These are phyloP conservation scores for Strix aluco DNA, from an alignment of 2,113 vertebrate species.

Conservation along the genomic window DNA sequence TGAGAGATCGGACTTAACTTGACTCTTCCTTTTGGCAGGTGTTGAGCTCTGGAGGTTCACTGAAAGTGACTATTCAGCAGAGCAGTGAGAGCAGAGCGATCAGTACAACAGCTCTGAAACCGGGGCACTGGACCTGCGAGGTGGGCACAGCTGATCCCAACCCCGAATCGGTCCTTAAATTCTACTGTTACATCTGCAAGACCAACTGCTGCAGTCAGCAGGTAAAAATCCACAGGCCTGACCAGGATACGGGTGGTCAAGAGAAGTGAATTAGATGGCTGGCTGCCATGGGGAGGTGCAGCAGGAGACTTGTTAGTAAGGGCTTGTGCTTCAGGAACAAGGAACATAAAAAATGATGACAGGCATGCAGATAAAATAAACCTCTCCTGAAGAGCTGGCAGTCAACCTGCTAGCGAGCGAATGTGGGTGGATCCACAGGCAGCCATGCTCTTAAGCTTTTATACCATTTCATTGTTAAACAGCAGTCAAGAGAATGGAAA, in stretches of 20 bases:
- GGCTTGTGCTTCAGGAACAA: background rate
- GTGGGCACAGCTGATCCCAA: background rate
- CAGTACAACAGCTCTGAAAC: constrained; percentile 75
- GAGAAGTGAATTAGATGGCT: background rate
- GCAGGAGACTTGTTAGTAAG: background rate
- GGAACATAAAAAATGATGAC: background rate
- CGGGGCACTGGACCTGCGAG: constrained; percentile 50
- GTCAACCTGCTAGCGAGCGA: background rate
- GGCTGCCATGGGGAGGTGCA: background rate
- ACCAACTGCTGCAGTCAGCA: constrained; percentile 90
- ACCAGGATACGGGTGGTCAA: background rate
- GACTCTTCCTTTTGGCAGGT: constrained; percentile 63
- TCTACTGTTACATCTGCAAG: constrained; percentile 96
- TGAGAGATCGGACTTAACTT: background rate
- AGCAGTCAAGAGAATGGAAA: constrained; percentile 28
- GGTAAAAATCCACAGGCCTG: constrained; percentile 68
- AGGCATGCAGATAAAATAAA: constrained; percentile 6
- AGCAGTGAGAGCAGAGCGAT: constrained; percentile 91
- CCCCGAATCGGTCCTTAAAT: constrained; percentile 78
- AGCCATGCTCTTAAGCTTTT: constrained; percentile 39
- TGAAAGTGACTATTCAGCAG: constrained; percentile 96
- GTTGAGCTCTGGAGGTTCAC: constrained; percentile 80
- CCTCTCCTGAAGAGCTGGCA: constrained; percentile 10
- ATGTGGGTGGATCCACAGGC: constrained; percentile 49
- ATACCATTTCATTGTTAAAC: constrained; percentile 34